These are phyloP conservation scores for Ophion obscuratus DNA, from an alignment of 2,888 invertebrate genomes.

Conservation along the genomic window DNA sequence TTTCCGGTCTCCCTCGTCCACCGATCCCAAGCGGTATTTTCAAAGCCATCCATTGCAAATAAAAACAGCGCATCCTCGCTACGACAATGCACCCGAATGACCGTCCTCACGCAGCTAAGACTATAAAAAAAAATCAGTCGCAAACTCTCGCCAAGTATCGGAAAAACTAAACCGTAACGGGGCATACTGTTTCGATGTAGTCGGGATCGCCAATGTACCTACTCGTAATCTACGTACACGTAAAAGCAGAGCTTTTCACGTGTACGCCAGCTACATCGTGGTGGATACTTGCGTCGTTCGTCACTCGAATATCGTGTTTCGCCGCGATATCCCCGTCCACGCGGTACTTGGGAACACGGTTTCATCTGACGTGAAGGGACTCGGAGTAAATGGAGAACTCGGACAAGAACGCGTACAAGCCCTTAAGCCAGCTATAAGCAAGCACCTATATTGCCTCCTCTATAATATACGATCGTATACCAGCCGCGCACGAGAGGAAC, in stretches of 20 bases:
- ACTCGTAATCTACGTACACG: not conserved
- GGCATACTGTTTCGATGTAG: not conserved
- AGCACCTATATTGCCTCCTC: not conserved
- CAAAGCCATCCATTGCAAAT: conserved; percentile 11
- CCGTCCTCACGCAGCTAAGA: not conserved
- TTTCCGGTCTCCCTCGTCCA: not conserved
- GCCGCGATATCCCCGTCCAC: not conserved
- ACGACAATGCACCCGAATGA: not conserved
- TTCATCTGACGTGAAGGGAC: conserved; percentile 21
- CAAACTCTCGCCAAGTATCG: not conserved
- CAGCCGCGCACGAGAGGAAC: not conserved
- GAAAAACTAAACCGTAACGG: not conserved
- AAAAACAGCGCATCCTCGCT: conserved; percentile 20
- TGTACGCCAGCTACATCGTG: not conserved
- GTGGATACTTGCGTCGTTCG: not conserved
- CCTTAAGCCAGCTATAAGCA: not conserved
- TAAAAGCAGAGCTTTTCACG: too few species aligned
- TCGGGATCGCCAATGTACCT: conserved; percentile 18
- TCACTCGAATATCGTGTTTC: conserved; percentile 10
- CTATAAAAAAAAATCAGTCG: not conserved
- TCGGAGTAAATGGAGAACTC: conserved; percentile 40
- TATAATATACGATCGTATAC: conserved; percentile 29
- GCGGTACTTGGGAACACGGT: not conserved
- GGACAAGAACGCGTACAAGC: not conserved
- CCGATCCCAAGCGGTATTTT: conserved; percentile 34